A percentile compares a stretch with the other conserved stretches of the same genome.
Evolutionary conservation across 1,140 invertebrate species (phyloP).

Genomic region (Microplitis demolitor): DNA sequence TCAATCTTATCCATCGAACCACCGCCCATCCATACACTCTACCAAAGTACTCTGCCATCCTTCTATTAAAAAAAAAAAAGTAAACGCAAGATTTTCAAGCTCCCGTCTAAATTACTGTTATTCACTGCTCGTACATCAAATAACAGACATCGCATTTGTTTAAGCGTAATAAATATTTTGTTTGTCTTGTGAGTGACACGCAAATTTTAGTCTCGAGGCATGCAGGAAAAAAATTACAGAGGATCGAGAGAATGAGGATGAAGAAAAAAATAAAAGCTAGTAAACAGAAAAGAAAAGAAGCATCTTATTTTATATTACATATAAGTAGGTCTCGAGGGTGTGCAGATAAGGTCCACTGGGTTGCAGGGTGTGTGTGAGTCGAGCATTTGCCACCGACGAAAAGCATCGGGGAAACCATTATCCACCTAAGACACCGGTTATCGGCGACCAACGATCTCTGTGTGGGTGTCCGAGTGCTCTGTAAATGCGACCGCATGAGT

Average conservation of each 20-base stretch:
- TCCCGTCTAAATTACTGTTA: no score
- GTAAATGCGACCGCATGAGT: conserved; percentile 38
- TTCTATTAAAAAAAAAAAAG: background rate
- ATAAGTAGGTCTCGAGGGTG: background rate
- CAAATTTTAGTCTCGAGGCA: background rate
- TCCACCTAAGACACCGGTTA: conserved; percentile 44
- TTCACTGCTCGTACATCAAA: no score
- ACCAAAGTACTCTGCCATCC: background rate
- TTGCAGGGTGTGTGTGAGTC: no score
- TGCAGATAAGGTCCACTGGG: background rate
- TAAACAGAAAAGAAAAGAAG: no score
- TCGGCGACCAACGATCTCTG: conserved; percentile 43
- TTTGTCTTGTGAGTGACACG: background rate
- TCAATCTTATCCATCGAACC: background rate
- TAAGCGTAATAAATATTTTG: no score
- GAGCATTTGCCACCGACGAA: conserved; percentile 29
- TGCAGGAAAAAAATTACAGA: background rate
- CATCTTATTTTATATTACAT: background rate
- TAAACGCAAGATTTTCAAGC: no score
- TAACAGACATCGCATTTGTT: no score
- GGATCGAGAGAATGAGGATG: background rate
- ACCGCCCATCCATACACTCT: no score
- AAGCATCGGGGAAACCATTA: conserved; percentile 45
- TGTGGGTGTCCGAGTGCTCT: conserved; percentile 46
- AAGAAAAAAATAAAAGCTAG: background rate